These are phyloP conservation scores for Zaprionus obscuricornis DNA, from an alignment of 2,888 invertebrate genomes.

Conservation along the genomic window DNA sequence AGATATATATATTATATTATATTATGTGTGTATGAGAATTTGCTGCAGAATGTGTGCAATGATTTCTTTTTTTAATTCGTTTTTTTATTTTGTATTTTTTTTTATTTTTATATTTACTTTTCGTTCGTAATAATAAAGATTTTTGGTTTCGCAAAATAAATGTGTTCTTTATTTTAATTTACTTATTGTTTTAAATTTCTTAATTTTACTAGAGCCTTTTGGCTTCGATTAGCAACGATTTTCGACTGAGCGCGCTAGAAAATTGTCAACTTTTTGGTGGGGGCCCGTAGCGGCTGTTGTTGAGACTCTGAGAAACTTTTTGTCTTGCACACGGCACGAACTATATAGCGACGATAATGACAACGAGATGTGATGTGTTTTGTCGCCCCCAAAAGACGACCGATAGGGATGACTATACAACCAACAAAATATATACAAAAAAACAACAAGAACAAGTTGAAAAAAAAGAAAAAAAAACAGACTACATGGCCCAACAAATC, in stretches of 20 bases:
- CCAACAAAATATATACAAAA: conserved; percentile 17
- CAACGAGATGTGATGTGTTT: conserved; percentile 33
- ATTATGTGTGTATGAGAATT: neutral
- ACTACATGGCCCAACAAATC: conserved; percentile 44
- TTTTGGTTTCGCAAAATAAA: conserved; percentile 52
- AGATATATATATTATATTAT: neutral
- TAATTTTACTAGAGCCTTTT: conserved; percentile 72
- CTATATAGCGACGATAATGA: conserved; percentile 33
- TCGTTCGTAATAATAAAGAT: conserved; percentile 75
- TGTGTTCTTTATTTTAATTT: conserved; percentile 16
- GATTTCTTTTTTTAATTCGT: neutral
- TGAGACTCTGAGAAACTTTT: conserved; percentile 34
- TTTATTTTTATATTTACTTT: conserved; percentile 64
- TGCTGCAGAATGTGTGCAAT: conserved; percentile 2
- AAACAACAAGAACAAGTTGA: conserved; percentile 25
- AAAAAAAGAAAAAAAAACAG: conserved; percentile 28
- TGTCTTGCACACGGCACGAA: conserved; percentile 73
- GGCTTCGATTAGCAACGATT: conserved; percentile 79
- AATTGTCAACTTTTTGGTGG: conserved; percentile 58
- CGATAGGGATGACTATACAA: conserved; percentile 68
- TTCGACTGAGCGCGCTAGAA: conserved; percentile 73
- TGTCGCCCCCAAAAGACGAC: conserved; percentile 45
- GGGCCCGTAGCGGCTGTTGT: conserved; percentile 36
- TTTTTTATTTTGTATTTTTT: conserved; percentile 45
- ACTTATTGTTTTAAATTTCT: no score